phyloP scores from a whole-genome alignment of 64 coral and sea anemone species.

The Stichodactyla helianthus region DNA sequence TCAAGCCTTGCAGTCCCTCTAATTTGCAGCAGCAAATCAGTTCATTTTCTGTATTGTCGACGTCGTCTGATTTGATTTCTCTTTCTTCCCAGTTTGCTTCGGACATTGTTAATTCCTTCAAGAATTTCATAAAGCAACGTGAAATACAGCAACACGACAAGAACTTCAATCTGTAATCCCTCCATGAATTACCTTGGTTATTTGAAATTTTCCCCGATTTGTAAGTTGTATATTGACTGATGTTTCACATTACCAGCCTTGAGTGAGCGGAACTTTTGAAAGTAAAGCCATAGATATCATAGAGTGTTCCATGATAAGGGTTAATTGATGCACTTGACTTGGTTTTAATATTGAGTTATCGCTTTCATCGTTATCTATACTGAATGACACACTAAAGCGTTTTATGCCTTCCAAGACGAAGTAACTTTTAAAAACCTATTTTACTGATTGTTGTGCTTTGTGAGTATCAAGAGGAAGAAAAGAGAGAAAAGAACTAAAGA shows the following conservation, averaged over 20 bases:
- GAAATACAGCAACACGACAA: not conserved
- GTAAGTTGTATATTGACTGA: not conserved
- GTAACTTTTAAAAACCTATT: no score
- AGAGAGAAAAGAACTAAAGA: no score
- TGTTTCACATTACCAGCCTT: not conserved
- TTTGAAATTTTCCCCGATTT: not conserved
- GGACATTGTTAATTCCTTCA: not conserved
- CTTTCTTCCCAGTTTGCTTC: not conserved
- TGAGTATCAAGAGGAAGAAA: no score
- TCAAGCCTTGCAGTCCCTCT: no score
- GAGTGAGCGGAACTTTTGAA: not conserved
- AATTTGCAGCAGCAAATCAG: not conserved
- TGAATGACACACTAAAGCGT: not conserved
- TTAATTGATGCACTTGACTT: conserved; percentile 1
- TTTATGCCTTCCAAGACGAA: not conserved
- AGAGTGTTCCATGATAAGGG: not conserved
- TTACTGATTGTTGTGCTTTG: no score
- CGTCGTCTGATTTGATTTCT: not conserved
- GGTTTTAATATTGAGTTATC: not conserved
- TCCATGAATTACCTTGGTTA: not conserved
- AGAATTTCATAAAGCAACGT: not conserved
- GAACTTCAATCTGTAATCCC: not conserved
- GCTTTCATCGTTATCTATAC: not conserved
- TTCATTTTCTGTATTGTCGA: not conserved
- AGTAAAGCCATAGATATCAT: not conserved